phyloP scores from a whole-genome alignment of 2,797 vertebrate species.

The Muraenolepis orangiensis region DNA sequence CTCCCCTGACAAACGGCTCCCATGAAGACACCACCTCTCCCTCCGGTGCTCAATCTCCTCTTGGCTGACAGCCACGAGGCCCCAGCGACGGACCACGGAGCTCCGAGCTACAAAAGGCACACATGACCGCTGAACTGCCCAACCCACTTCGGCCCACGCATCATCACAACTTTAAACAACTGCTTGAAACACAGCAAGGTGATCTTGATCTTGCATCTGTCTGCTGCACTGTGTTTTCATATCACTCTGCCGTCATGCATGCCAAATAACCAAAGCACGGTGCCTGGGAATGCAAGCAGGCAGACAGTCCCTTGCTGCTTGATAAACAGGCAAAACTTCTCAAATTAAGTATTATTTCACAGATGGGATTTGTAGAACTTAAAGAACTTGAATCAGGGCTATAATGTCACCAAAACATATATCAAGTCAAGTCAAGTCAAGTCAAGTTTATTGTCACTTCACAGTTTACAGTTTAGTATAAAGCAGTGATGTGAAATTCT shows the following conservation, averaged over 20 bases:
- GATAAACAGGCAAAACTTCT: background rate
- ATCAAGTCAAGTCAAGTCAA: too few species aligned
- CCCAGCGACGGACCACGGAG: slow-evolving; percentile 45
- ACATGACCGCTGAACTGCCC: slow-evolving; percentile 39
- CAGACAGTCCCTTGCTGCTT: slow-evolving; percentile 9
- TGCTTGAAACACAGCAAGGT: slow-evolving; percentile 16
- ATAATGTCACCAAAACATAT: background rate
- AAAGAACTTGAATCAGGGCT: background rate
- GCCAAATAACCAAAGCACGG: slow-evolving; percentile 42
- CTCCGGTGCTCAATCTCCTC: slow-evolving; percentile 25
- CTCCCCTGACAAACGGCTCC: background rate
- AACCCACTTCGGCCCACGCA: slow-evolving; percentile 21
- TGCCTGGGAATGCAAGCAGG: background rate
- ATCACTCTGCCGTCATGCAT: slow-evolving; percentile 26
- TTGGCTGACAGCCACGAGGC: slow-evolving; percentile 11
- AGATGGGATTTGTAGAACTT: background rate
- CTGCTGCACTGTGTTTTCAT: slow-evolving; percentile 50
- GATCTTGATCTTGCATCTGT: slow-evolving; percentile 18
- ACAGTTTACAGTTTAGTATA: too few species aligned
- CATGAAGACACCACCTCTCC: slow-evolving; percentile 35
- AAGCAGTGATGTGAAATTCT: too few species aligned
- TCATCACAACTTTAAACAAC: slow-evolving; percentile 14
- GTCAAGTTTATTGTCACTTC: too few species aligned
- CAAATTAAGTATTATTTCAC: background rate
- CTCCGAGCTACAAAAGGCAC: slow-evolving; percentile 50